Conservation (phyloP, 2,113 vertebrate genomes). For the Balaeniceps rex region DNA sequence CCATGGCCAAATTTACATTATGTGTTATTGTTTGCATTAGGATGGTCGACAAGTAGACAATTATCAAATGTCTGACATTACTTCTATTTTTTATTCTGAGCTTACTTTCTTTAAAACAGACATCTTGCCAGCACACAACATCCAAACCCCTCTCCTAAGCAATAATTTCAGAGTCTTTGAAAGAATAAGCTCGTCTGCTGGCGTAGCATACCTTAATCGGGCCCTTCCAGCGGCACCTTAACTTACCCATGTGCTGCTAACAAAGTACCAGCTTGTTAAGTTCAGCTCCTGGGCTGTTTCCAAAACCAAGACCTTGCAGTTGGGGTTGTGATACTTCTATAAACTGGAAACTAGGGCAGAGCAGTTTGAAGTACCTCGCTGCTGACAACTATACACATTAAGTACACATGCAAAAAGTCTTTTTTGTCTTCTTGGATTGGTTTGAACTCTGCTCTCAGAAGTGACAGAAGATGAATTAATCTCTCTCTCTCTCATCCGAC, state of each 20-base stretch:
- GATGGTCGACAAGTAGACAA: not conserved
- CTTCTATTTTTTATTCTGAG: not conserved
- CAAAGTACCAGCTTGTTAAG: not conserved
- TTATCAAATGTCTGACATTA: not conserved
- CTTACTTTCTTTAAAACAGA: not conserved
- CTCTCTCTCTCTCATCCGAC: not conserved
- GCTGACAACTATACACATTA: not conserved
- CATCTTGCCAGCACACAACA: not conserved
- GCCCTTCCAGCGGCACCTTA: not conserved
- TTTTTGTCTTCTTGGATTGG: not conserved
- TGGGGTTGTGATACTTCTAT: not conserved
- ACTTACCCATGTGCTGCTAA: not conserved
- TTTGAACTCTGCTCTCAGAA: not conserved
- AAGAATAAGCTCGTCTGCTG: constrained; percentile 12
- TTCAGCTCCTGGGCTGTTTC: constrained; percentile 20
- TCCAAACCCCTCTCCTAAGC: not conserved
- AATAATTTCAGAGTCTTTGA: not conserved
- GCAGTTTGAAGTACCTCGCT: constrained; percentile 20
- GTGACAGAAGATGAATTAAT: constrained; percentile 10
- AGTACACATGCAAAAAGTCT: not conserved
- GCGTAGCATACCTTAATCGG: not conserved
- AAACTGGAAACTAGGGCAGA: constrained; percentile 14
- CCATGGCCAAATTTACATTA: not conserved
- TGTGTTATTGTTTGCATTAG: fast-evolving
- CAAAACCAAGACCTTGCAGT: not conserved